phyloP scores from a whole-genome alignment of 2,888 invertebrate species.

The Sarcophaga subvicina region DNA sequence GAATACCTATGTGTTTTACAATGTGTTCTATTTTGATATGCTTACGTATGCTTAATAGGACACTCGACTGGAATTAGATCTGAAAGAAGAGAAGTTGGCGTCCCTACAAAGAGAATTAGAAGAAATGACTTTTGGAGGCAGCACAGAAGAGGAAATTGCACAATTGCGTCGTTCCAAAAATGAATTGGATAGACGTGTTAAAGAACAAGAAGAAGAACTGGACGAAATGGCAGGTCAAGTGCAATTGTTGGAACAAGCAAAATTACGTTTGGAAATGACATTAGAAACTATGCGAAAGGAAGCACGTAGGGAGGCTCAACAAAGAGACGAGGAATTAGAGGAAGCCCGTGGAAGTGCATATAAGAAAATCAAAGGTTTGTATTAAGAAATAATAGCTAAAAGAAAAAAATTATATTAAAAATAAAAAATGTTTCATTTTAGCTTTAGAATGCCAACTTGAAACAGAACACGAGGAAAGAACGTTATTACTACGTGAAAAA shows the following conservation, averaged over 20 bases:
- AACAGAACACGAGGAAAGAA: conserved; percentile 96
- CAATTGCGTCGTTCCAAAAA: conserved; percentile 91
- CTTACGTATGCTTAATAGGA: conserved; percentile 84
- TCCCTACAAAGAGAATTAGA: conserved; percentile 92
- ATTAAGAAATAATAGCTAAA: background rate
- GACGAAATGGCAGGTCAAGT: conserved; percentile 97
- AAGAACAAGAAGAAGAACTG: conserved; percentile 96
- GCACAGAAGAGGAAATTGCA: conserved; percentile 93
- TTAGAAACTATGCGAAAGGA: conserved; percentile 96
- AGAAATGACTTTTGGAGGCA: conserved; percentile 90
- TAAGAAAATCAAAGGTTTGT: conserved; percentile 92
- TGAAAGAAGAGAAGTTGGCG: conserved; percentile 92
- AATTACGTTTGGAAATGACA: conserved; percentile 95
- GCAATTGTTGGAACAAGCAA: conserved; percentile 94
- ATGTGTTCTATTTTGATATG: background rate
- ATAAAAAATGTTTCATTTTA: conserved; percentile 75
- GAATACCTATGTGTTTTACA: too few species aligned
- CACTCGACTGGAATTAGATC: conserved; percentile 92
- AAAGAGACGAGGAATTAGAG: conserved; percentile 96
- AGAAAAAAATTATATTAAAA: background rate
- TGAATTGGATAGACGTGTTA: conserved; percentile 92
- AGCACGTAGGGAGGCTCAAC: conserved; percentile 93
- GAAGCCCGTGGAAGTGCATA: conserved; percentile 94
- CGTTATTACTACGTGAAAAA: conserved; percentile 92
- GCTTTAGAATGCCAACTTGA: conserved; percentile 95